These are phyloP conservation scores for Sceloporus undulatus DNA, from an alignment of 2,113 vertebrate species.

Conservation along the genomic window DNA sequence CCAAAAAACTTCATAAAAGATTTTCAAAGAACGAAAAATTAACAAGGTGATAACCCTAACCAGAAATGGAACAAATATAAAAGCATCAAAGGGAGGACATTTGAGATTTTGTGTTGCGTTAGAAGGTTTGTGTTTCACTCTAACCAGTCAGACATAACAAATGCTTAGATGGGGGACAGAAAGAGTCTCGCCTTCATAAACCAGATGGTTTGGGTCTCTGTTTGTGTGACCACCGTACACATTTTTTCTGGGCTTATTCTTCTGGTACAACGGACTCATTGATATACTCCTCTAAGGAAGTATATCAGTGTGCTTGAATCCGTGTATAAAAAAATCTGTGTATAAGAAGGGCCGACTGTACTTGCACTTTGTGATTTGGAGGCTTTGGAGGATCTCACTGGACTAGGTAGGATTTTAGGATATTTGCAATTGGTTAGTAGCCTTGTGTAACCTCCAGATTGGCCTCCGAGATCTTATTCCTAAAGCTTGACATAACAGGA, in stretches of 20 bases:
- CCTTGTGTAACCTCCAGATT: not conserved
- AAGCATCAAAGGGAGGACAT: accelerated
- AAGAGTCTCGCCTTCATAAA: conserved; percentile 24
- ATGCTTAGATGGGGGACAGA: not conserved
- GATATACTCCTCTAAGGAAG: not conserved
- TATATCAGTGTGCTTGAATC: too few species aligned
- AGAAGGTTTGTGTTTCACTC: not conserved
- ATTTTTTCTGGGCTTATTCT: not conserved
- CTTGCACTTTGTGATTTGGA: too few species aligned
- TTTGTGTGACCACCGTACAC: not conserved
- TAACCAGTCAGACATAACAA: not conserved
- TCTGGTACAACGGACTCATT: not conserved
- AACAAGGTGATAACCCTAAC: not conserved
- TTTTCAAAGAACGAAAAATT: conserved; percentile 4
- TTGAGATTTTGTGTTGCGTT: not conserved
- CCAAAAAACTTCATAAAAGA: conserved; percentile 17
- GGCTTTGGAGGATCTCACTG: too few species aligned
- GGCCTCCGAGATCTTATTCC: not conserved
- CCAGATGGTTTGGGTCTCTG: not conserved
- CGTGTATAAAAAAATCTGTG: too few species aligned
- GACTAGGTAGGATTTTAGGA: too few species aligned
- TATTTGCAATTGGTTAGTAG: too few species aligned
- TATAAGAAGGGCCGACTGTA: too few species aligned
- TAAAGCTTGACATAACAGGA: not conserved
- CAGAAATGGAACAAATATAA: not conserved